Percentiles rank a stretch among this genome's conserved stretches.
phyloP scores from a whole-genome alignment of 2,113 vertebrate genomes.

The Tiliqua scincoides region DNA sequence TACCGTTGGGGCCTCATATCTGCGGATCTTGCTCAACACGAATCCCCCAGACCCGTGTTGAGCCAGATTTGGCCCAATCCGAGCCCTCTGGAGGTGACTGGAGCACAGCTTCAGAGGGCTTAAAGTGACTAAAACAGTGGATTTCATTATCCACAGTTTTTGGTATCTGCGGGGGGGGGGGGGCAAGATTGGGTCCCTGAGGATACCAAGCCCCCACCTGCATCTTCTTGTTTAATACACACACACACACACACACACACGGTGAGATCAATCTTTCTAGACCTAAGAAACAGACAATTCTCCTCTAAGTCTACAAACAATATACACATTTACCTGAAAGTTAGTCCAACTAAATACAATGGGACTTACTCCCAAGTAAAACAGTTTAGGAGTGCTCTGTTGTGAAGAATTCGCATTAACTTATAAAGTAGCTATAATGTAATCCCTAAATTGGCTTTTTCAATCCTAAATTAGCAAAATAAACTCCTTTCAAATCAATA shows the following conservation, averaged over 20 bases:
- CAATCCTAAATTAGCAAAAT: neutral
- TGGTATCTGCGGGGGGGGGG: too few relatives aligned
- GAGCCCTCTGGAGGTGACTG: too few relatives aligned
- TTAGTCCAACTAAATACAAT: neutral
- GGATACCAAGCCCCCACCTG: too few relatives aligned
- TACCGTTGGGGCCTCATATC: too few relatives aligned
- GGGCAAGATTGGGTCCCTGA: too few relatives aligned
- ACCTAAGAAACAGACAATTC: neutral
- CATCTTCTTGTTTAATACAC: slow-evolving; percentile 15
- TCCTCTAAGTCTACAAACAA: neutral
- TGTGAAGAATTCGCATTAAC: slow-evolving; percentile 1
- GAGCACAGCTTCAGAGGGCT: too few relatives aligned
- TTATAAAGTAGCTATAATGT: neutral
- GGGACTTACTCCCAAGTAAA: neutral
- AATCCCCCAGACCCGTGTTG: too few relatives aligned
- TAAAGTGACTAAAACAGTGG: too few relatives aligned
- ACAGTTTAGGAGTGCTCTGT: neutral
- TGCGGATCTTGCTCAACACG: too few relatives aligned
- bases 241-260: neutral
- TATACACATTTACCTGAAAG: neutral
- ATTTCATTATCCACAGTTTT: too few relatives aligned
- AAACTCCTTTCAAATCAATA: neutral
- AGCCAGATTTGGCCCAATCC: too few relatives aligned
- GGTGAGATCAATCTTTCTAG: neutral
- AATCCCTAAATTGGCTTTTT: neutral